A percentile compares a stretch with the other conserved stretches of the same genome.
These are phyloP conservation scores for Phyllostomus discolor DNA, from an alignment of 2,113 vertebrate genomes.

Conservation along the genomic window DNA sequence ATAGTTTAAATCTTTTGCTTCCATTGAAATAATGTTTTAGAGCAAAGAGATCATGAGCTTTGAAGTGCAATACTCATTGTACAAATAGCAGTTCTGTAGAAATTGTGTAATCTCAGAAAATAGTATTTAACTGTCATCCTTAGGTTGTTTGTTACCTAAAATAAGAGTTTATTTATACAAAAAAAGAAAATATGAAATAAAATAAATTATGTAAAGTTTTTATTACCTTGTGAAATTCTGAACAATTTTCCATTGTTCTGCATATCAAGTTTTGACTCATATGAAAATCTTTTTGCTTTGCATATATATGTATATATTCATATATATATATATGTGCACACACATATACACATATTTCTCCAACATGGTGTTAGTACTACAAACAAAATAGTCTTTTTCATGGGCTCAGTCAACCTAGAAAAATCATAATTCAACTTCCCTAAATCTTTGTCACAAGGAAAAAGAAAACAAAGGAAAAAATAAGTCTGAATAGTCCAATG, in stretches of 20 bases:
- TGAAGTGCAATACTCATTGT: slow-evolving; percentile 8
- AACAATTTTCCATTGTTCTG: neutral
- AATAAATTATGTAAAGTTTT: slow-evolving; percentile 13
- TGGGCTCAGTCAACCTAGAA: neutral
- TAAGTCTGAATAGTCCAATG: neutral
- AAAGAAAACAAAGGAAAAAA: neutral
- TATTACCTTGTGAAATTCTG: neutral
- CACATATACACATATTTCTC: neutral
- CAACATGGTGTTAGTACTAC: neutral
- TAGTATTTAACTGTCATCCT: neutral
- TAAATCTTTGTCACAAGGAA: neutral
- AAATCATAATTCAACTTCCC: neutral
- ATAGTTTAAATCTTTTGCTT: slow-evolving; percentile 4
- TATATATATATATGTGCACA: neutral
- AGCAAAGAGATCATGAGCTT: neutral
- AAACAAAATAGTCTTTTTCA: neutral
- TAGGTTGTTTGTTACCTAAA: neutral
- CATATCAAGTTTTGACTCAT: neutral
- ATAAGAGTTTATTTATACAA: neutral
- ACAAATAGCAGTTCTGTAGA: neutral
- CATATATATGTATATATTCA: neutral
- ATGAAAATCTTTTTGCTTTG: neutral
- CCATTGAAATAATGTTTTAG: slow-evolving; percentile 22
- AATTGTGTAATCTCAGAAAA: slow-evolving; percentile 21
- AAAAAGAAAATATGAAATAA: neutral